Evolutionary conservation across 2,797 vertebrate species (phyloP).

Genomic region (Halcyon leucocephala): DNA sequence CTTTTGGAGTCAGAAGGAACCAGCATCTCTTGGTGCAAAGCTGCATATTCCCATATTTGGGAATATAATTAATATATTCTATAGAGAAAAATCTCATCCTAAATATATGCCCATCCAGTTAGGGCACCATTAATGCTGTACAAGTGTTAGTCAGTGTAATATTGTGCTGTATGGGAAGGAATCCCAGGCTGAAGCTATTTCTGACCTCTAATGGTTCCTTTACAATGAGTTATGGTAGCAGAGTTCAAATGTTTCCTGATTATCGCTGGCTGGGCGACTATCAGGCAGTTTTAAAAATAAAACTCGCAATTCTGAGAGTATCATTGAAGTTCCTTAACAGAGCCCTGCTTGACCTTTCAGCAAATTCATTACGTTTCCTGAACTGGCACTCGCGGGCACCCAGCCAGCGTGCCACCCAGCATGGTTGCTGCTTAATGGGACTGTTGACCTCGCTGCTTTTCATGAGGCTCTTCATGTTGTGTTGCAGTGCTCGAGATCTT

Average conservation of each 20-base stretch:
- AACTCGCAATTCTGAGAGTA: background rate
- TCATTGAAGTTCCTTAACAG: background rate
- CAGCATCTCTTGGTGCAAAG: background rate
- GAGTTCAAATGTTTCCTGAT: slow-evolving; percentile 3
- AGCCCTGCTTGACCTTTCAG: background rate
- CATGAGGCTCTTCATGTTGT: background rate
- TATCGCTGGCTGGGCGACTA: background rate
- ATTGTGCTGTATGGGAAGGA: background rate
- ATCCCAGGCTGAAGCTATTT: background rate
- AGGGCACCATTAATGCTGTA: background rate
- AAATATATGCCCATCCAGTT: background rate
- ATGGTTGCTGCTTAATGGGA: background rate
- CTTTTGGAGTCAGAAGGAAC: background rate
- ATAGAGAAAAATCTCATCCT: background rate
- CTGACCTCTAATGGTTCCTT: background rate
- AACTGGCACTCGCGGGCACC: fast-evolving
- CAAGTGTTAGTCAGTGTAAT: background rate
- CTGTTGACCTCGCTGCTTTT: background rate
- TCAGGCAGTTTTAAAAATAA: slow-evolving; percentile 7
- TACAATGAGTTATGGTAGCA: background rate
- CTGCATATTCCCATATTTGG: no score
- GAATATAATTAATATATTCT: background rate
- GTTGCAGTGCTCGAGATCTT: background rate
- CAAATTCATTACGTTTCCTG: background rate
- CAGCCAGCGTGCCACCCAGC: background rate